Evolutionary conservation across 2,888 invertebrate genomes (phyloP), one percentile per base, ranked within the genome.

Genomic region (Masnerella sp.): DNA sequence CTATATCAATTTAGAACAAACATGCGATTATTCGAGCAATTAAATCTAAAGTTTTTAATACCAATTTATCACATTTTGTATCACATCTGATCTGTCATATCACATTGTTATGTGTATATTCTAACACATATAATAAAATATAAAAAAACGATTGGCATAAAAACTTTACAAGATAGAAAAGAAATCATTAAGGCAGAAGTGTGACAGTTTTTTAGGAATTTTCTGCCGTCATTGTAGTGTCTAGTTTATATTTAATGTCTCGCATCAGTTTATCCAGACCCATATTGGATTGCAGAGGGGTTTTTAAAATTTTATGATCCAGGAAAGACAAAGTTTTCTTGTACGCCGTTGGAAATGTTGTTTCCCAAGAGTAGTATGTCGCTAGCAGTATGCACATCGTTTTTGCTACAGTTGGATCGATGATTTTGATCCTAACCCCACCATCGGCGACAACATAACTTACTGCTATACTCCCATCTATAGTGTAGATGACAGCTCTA

Each of bases 381-480:
- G 47, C 61, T 8, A 61, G 14, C 11, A 71, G 32, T 25, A 38
- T 49, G n/a, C 22, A 25, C 18, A 73, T 14, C 4, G 56, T 47
- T 40, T 54, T 59, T 14, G 22, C 12, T 2, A 52, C 32, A 17
- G 47, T 51, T 0, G 67, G 47, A 18, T 73, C 52, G 12, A n/a
- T 12, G 1, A 58, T 49, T 54, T 51, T 56, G 5, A 73, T 18
- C 22, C 49, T 61, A n/a, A 68, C 38, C 2, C 15, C 45, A 3
- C 15, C 42, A 18, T 45, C 72, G 12, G 67, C 67, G 17, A 67
- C 62, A 11, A 68, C 36, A 5, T 51, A 62, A 12, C 20, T 51
- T 8, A 18, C 34, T 25, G 56, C 62, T 18, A 62, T 38, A 2
- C 12, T 11, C 9, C 18, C 45, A 51, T 68, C 58, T 0, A 51